Percentiles rank a stretch among this genome's conserved stretches.
Evolutionary conservation across 2,797 vertebrate species (phyloP).

Genomic region (Antennarius maculatus): DNA sequence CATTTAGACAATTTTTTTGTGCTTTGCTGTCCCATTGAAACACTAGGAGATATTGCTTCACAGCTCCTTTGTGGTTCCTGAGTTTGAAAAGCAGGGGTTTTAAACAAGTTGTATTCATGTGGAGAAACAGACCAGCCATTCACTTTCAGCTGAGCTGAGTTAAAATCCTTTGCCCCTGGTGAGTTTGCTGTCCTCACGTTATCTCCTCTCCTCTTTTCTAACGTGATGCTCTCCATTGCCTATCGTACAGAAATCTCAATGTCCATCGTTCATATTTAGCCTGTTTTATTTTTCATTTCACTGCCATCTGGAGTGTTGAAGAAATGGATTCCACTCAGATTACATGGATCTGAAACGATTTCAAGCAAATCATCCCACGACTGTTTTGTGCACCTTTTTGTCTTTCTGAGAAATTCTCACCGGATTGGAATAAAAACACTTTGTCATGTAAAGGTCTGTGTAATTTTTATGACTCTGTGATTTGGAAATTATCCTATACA

Average conservation of each 20-base stretch:
- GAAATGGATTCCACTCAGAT: conserved; percentile 17
- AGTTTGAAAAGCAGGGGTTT: conserved; percentile 54
- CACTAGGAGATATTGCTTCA: conserved; percentile 65
- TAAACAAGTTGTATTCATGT: conserved; percentile 51
- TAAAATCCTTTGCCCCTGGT: conserved; percentile 52
- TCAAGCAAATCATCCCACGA: not conserved
- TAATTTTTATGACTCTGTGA: too few relatives aligned
- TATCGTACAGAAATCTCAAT: conserved; percentile 49
- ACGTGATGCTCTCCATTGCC: conserved; percentile 34
- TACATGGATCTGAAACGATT: conserved; percentile 9
- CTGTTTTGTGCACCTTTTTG: not conserved
- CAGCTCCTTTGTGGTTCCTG: conserved; percentile 61
- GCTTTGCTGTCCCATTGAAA: conserved; percentile 61
- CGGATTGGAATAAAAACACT: too few relatives aligned
- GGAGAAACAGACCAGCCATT: conserved; percentile 65
- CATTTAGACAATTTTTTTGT: conserved; percentile 54
- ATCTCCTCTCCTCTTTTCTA: conserved; percentile 50
- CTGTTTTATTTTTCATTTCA: conserved; percentile 44
- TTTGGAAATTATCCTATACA: not conserved
- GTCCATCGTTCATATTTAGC: conserved; percentile 39
- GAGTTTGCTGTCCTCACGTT: conserved; percentile 48
- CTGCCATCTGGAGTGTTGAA: conserved; percentile 27
- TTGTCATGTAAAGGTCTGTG: too few relatives aligned
- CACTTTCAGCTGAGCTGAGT: conserved; percentile 62
- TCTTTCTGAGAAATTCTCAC: not conserved